Percentiles rank a stretch among this genome's conserved stretches.
These are phyloP conservation scores for Tangara arthus DNA, from an alignment of 2,797 vertebrate species.

Conservation along the genomic window DNA sequence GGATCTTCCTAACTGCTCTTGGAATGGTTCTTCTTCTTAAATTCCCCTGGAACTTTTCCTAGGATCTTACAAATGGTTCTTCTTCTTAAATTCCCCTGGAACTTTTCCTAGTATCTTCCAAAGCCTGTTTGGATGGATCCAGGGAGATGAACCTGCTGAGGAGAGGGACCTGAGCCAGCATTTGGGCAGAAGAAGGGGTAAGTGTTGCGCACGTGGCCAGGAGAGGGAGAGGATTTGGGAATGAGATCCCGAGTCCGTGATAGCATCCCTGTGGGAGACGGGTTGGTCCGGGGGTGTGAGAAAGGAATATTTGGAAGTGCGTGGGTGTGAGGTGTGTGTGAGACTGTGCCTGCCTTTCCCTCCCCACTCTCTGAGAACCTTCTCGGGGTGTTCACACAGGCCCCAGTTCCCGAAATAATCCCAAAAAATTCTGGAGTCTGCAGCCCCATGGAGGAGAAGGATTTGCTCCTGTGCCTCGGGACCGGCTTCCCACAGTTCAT, in stretches of 20 bases:
- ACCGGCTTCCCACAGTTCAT: fast-evolving
- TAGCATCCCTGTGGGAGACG: not conserved
- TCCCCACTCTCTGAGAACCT: conserved; percentile 10
- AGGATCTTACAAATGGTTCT: too few species aligned
- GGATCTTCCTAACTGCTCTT: too few species aligned
- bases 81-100: too few species aligned
- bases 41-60: not conserved
- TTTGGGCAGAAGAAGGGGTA: not conserved
- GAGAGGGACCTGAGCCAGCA: not conserved
- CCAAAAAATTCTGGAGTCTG: fast-evolving
- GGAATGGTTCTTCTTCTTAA: too few species aligned
- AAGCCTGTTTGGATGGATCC: not conserved
- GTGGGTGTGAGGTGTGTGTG: conserved; percentile 52
- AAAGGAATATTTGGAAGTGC: not conserved
- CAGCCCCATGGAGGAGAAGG: not conserved
- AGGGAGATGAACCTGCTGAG: not conserved
- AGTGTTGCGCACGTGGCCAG: not conserved
- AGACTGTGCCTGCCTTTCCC: not conserved
- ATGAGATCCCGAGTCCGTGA: not conserved
- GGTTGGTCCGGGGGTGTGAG: conserved; percentile 5
- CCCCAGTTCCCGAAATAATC: not conserved
- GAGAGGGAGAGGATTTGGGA: not conserved
- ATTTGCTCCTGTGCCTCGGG: not conserved
- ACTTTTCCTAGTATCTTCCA: not conserved
- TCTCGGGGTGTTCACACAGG: not conserved